Conservation (phyloP, 2,888 invertebrate species). For the Trissonchulus sp. region DNA sequence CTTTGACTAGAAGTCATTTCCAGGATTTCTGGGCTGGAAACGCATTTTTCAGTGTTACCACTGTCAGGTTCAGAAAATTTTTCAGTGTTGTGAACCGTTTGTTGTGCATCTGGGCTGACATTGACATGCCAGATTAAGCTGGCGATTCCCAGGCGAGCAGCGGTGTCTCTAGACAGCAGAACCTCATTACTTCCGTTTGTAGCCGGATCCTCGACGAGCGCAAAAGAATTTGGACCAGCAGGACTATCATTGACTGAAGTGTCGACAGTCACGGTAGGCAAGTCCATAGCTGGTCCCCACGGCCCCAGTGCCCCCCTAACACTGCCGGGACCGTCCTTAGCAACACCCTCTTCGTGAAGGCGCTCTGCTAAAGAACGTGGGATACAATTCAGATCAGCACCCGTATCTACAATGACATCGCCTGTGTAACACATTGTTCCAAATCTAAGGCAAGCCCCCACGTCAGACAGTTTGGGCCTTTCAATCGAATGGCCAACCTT, state of each 20-base stretch:
- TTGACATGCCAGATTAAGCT: background rate
- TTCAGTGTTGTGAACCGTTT: background rate
- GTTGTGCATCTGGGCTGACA: background rate
- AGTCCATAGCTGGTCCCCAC: background rate
- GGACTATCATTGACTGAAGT: background rate
- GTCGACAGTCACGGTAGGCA: background rate
- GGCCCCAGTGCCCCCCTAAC: background rate
- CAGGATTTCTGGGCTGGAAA: background rate
- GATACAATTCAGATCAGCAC: too few relatives aligned
- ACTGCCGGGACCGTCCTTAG: background rate
- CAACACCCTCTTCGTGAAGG: background rate
- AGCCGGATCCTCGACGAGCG: background rate
- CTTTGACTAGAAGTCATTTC: background rate
- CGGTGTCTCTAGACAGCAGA: background rate
- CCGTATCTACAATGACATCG: background rate
- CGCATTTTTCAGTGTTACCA: background rate
- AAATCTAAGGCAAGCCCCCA: background rate
- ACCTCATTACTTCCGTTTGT: background rate
- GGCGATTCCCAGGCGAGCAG: background rate
- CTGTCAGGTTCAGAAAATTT: background rate
- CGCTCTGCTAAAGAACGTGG: too few relatives aligned
- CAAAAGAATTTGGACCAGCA: background rate
- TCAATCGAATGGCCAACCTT: background rate
- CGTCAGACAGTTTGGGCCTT: background rate
- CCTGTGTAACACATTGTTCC: background rate